Percentiles rank a stretch among this genome's conserved stretches.
Evolutionary conservation across 2,113 vertebrate genomes (phyloP).

Genomic region (Bubalus kerabau): DNA sequence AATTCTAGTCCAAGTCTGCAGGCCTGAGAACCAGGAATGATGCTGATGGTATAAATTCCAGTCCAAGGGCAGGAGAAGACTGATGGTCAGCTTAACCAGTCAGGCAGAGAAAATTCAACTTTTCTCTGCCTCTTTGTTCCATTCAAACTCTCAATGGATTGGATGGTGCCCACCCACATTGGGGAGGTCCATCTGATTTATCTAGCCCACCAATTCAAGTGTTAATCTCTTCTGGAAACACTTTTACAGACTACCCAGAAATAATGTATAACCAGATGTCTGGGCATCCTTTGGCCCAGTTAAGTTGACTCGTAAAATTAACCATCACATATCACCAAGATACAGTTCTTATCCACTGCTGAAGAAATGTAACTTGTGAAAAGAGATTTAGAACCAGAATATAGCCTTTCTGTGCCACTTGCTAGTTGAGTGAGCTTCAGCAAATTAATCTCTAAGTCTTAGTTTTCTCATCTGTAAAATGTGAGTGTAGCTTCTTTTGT

Average conservation of each 20-base stretch:
- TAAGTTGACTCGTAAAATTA: not conserved
- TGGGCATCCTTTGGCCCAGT: not conserved
- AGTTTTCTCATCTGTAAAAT: not conserved
- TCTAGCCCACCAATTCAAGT: not conserved
- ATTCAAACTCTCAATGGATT: not conserved
- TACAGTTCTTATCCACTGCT: not conserved
- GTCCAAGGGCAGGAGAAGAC: not conserved
- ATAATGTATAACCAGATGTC: not conserved
- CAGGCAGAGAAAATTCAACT: not conserved
- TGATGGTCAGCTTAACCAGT: not conserved
- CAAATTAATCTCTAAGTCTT: not conserved
- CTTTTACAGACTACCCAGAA: not conserved
- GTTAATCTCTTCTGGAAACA: not conserved
- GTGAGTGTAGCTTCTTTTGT: not conserved
- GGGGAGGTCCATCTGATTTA: not conserved
- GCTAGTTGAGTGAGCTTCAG: not conserved
- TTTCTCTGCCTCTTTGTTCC: not conserved
- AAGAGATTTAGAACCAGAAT: not conserved
- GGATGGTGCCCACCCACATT: not conserved
- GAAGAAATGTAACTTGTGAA: not conserved
- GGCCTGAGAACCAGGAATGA: not conserved
- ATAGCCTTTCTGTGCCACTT: not conserved
- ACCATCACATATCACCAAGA: not conserved
- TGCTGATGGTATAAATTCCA: not conserved
- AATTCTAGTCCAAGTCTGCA: not conserved